Evolutionary conservation across 2,113 vertebrate species (phyloP), one percentile per base, ranked within the genome.

Genomic region (Australoheros scitulus): DNA sequence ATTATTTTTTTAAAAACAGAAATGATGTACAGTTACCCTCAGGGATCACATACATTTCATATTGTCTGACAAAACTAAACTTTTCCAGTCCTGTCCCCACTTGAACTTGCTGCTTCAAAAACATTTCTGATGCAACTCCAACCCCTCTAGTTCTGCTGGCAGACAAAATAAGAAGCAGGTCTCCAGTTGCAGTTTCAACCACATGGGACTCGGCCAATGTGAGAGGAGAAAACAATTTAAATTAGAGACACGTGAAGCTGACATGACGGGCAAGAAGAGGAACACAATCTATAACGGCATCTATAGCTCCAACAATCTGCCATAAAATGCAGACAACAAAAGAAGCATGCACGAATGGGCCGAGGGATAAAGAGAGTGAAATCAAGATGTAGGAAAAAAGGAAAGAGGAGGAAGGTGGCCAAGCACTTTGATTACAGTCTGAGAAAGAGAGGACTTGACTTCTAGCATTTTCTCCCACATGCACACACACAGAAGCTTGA

Each of bases 361-460:
- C 3, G 43, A 59, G 3, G 11, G 34, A 76, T 50, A 20, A 82
- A 88, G 80, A n/a, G 80, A 82, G 76, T 60, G 85, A 90, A 68
- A 83, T 63, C 57, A 85, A 88, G 68, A 86, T 52, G 80, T 79
- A 83, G 26, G 61, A 50, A 68, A 65, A 13, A 18, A 55, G 56
- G 79, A 63, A 81, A 87, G 32, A 74, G 55, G 61, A 77, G 88
- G 70, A 86, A 74, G 64, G 29, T 22, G 34, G 70, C 65, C 80
- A 76, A 72, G 20, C 89, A 92, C 50, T 88, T 86, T 13, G 43
- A 84, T 93, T 90, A 92, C 82, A 64, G 80, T 9, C 56, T 1
- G 38, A 79, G 18, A 82, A 64, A 81, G 13, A 68, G 18, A 61
- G 20, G 38, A 55, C 18, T 61, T 26, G 56, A 77, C 72, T 83